A percentile compares a stretch with the other conserved stretches of the same genome.
Evolutionary conservation across 1,140 invertebrate genomes (phyloP).

Genomic region (Ostrea denselamellosa): DNA sequence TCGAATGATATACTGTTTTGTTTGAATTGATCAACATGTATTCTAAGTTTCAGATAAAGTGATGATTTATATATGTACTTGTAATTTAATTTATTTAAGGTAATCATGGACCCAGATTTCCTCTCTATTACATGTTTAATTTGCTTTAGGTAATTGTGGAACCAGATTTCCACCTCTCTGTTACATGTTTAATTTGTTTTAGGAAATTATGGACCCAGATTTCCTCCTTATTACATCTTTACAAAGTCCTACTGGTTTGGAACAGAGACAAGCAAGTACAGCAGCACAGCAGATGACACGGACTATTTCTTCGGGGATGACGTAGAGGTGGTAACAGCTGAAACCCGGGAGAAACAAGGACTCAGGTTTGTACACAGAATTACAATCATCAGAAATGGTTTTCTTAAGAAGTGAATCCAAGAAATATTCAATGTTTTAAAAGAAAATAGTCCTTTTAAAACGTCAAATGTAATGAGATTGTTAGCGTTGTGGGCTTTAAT

Average conservation of each 20-base stretch:
- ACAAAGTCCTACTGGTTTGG: constrained; percentile 84
- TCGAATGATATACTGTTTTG: no score
- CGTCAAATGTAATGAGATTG: no score
- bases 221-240: constrained; percentile 81
- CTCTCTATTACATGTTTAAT: constrained; percentile 18
- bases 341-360: constrained; percentile 51
- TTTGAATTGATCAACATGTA: no score
- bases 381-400: neutral
- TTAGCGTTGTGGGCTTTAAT: no score
- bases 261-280: neutral
- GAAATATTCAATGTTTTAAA: no score
- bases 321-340: constrained; percentile 53
- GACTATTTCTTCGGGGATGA: constrained; percentile 48
- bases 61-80: no score
- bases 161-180: constrained; percentile 57
- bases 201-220: constrained; percentile 85
- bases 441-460: no score
- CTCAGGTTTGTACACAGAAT: constrained; percentile 51
- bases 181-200: constrained; percentile 80
- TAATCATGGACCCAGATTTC: no score
- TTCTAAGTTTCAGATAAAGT: no score
- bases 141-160: constrained; percentile 85
- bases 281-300: neutral
- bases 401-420: neutral
- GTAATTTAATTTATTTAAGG: no score